Conservation (phyloP, 2,888 invertebrate species). For the Drosophila anceps region DNA sequence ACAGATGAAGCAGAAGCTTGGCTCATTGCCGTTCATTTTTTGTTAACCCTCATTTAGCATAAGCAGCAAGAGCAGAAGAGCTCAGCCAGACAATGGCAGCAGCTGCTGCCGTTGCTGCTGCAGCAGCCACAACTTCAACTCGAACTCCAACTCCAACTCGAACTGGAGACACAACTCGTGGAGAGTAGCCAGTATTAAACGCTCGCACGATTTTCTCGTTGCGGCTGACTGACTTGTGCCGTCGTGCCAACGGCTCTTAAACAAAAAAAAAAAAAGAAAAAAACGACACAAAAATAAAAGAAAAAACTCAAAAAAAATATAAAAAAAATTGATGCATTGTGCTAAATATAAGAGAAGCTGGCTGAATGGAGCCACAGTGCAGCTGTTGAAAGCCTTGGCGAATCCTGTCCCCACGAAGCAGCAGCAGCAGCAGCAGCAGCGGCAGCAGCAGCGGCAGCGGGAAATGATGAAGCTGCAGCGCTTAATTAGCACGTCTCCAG, state of each 20-base stretch:
- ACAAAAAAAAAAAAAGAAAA: constrained; percentile 3
- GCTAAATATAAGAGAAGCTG: constrained; percentile 52
- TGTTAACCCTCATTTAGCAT: constrained; percentile 77
- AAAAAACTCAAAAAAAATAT: constrained; percentile 15
- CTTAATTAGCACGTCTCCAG: constrained; percentile 57
- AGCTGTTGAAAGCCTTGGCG: constrained; percentile 45
- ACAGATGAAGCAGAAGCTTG: constrained; percentile 43
- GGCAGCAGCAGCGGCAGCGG: constrained; percentile 13
- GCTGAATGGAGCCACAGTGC: constrained; percentile 22
- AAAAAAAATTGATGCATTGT: constrained; percentile 49
- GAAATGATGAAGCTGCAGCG: constrained; percentile 38
- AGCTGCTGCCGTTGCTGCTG: constrained; percentile 12
- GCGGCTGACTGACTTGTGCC: constrained; percentile 80
- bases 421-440: constrained; percentile 15
- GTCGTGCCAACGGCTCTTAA: constrained; percentile 72
- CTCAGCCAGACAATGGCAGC: constrained; percentile 60
- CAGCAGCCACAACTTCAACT: constrained; percentile 29
- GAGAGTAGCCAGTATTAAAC: constrained; percentile 60
- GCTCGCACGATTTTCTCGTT: constrained; percentile 82
- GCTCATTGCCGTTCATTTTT: constrained; percentile 60
- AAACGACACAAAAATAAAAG: constrained; percentile 19
- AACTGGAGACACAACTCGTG: constrained; percentile 30
- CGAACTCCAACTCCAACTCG: constrained; percentile 35
- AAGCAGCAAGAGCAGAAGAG: constrained; percentile 61
- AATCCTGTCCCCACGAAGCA: constrained; percentile 46